These are phyloP conservation scores for Melanostoma scalare DNA, from an alignment of 2,888 invertebrate species.

Conservation along the genomic window DNA sequence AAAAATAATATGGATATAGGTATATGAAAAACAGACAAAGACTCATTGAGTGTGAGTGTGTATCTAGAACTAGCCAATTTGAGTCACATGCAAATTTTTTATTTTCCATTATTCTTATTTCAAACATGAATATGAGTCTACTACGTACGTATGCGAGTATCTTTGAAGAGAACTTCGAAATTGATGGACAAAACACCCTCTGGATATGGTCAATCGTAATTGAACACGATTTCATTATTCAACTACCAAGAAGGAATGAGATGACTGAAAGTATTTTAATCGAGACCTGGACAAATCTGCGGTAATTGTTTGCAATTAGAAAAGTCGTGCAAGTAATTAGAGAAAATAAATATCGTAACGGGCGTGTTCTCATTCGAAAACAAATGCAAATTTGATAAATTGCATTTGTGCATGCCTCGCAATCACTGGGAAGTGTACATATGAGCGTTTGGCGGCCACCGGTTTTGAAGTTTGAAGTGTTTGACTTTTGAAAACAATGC, in stretches of 20 bases:
- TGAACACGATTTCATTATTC: slow-evolving; percentile 69
- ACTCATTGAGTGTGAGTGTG: slow-evolving; percentile 25
- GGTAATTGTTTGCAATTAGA: slow-evolving; percentile 70
- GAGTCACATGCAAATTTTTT: slow-evolving; percentile 63
- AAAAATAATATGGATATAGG: too few species aligned
- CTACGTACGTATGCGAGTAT: background rate
- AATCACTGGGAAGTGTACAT: background rate
- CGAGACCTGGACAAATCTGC: slow-evolving; percentile 65
- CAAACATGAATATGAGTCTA: slow-evolving; percentile 15
- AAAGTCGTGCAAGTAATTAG: slow-evolving; percentile 72
- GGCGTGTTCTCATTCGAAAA: slow-evolving; percentile 38
- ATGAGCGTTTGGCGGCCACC: slow-evolving; percentile 7
- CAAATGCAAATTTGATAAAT: slow-evolving; percentile 70
- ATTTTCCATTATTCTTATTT: slow-evolving; percentile 9
- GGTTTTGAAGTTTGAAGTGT: slow-evolving; percentile 35
- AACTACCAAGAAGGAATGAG: slow-evolving; percentile 49
- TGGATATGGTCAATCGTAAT: slow-evolving; percentile 70
- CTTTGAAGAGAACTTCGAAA: slow-evolving; percentile 16
- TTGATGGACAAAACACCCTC: slow-evolving; percentile 39
- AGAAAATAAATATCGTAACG: slow-evolving; percentile 37
- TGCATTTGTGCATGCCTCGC: slow-evolving; percentile 43
- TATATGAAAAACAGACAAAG: slow-evolving; percentile 33
- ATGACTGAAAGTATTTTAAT: slow-evolving; percentile 55
- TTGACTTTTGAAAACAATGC: slow-evolving; percentile 18
- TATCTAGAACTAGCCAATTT: slow-evolving; percentile 63